Evolutionary conservation across 2,888 invertebrate genomes (phyloP).

Genomic region (Nephrotoma guestfalica): DNA sequence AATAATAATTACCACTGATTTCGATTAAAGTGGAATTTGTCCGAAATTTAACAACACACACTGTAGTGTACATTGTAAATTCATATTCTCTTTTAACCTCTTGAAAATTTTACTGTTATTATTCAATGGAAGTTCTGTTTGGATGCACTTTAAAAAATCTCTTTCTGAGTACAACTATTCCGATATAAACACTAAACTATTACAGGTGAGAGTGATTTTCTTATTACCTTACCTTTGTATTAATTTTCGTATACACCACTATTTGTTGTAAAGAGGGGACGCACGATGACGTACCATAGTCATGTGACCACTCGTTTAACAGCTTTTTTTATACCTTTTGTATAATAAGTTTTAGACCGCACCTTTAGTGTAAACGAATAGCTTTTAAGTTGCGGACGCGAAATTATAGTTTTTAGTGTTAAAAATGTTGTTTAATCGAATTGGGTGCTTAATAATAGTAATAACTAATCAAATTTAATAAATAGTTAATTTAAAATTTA

Average conservation of each 20-base stretch:
- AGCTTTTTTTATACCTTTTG: not conserved
- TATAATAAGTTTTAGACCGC: not conserved
- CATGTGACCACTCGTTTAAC: constrained; percentile 1
- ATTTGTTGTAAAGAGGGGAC: not conserved
- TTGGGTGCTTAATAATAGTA: not conserved
- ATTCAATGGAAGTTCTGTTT: not conserved
- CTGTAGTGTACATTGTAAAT: not conserved
- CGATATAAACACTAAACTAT: not conserved
- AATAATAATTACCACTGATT: not conserved
- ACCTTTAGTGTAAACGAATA: not conserved
- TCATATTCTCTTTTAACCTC: not conserved
- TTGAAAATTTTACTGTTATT: not conserved
- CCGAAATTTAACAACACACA: not conserved
- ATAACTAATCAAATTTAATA: not conserved
- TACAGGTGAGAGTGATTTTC: not conserved
- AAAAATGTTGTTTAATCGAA: not conserved
- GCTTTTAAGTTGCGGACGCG: not conserved
- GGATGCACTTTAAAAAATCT: not conserved
- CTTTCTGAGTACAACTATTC: not conserved
- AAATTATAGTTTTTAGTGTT: not conserved
- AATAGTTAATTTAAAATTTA: not conserved
- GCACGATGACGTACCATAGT: not conserved
- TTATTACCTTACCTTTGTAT: not conserved
- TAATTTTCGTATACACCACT: not conserved
- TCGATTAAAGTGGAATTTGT: not conserved